Conservation (phyloP, 2,888 invertebrate species). For the Halictus ligatus region DNA sequence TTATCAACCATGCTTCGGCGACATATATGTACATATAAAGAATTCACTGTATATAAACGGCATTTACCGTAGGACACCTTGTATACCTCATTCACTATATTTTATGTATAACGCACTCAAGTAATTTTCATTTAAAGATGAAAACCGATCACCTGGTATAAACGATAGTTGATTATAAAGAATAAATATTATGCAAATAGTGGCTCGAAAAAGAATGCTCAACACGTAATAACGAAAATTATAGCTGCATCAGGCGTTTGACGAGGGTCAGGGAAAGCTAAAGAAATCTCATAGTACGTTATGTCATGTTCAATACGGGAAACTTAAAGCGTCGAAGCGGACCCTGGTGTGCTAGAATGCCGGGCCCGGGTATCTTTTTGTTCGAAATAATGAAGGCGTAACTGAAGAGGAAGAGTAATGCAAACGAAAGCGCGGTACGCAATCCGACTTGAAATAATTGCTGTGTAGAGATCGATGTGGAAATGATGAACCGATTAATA, state of each 20-base stretch:
- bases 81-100: no score
- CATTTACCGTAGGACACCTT: no score
- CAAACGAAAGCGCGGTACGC: slow-evolving; percentile 35
- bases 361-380: slow-evolving; percentile 19
- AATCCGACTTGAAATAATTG: slow-evolving; percentile 19
- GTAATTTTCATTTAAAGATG: no score
- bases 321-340: slow-evolving; percentile 30
- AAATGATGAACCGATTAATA: slow-evolving; percentile 18
- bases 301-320: slow-evolving; percentile 51
- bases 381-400: slow-evolving; percentile 56
- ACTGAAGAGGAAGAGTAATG: slow-evolving; percentile 44
- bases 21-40: no score
- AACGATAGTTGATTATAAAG: background rate
- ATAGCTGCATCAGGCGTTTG: slow-evolving; percentile 40
- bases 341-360: slow-evolving; percentile 43
- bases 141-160: background rate
- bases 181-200: slow-evolving; percentile 47
- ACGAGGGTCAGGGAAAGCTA: slow-evolving; percentile 59
- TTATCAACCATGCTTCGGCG: no score
- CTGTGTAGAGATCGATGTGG: background rate
- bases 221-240: slow-evolving; percentile 49
- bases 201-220: slow-evolving; percentile 18
- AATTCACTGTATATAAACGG: no score
- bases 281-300: slow-evolving; percentile 43
- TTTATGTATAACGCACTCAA: no score